Evolutionary conservation across 2,113 vertebrate genomes (phyloP), one percentile per base, ranked within the genome.

Genomic region (Atractosteus spatula): DNA sequence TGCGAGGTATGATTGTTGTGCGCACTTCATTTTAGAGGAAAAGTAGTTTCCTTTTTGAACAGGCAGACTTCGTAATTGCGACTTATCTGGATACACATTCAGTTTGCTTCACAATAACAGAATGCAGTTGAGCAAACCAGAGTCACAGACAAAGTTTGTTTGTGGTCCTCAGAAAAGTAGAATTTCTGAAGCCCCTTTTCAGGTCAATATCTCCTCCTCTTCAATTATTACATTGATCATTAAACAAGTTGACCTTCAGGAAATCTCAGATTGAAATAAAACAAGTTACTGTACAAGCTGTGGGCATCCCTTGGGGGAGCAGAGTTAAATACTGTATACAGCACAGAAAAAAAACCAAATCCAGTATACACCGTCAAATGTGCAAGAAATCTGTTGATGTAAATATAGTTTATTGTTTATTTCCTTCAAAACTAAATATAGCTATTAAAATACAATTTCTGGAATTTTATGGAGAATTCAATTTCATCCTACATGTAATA

Each of bases 211-310:
- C 66, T 68, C 8, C 0, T 11, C 66, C 47, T 29, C 7, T 16
- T n/a, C 66, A n/a, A 41, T 55, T 17, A 47, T 54, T 68, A 29
- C 8, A 68, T 68, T 68, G 66, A 55, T 55, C 47, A 68, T 68
- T 68, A 68, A 55, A 66, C 51, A 3, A 44, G 66, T 55, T 68
- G 66, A 68, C 66, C 66, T 68, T 68, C 66, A 68, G 11, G 44
- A 68, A 68, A 68, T 68, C 45, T n/a, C 66, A 51, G 47, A 51
- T 51, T 51, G 47, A 51, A 51, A 51, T 51, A 51, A 51, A 51
- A 51, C 47, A 51, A 51, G 47, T 51, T 51, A 2, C 29, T 29
- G 29, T 29, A 29, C 10, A 51, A 51, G 10, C 47, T 51, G 47
- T 51, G 47, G 5, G 47, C 47, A 51, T 7, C 47, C 47, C 5